phyloP scores from a whole-genome alignment of 2,888 invertebrate genomes.

The Hyalella azteca region DNA sequence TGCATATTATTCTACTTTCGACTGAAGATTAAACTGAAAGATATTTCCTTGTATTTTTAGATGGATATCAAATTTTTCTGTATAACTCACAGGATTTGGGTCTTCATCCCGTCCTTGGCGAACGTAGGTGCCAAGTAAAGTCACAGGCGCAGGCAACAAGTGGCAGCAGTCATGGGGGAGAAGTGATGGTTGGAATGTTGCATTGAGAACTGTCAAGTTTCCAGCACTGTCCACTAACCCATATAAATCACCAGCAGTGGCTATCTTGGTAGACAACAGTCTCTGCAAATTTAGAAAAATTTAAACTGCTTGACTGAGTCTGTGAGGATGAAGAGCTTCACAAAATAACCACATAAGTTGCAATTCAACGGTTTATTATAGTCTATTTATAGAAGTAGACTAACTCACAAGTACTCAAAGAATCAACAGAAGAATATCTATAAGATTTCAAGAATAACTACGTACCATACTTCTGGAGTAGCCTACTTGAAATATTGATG shows the following conservation, averaged over 20 bases:
- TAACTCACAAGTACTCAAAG: neutral
- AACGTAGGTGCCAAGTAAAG: neutral
- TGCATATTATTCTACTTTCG: neutral
- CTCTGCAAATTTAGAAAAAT: neutral
- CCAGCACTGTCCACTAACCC: neutral
- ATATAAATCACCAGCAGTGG: neutral
- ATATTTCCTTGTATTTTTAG: neutral
- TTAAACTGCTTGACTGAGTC: neutral
- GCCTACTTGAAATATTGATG: too few species aligned
- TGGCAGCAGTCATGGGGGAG: neutral
- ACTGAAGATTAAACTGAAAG: neutral
- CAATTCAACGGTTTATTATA: neutral
- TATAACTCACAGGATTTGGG: neutral
- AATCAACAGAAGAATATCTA: neutral
- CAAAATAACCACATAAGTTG: neutral
- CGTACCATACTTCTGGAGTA: neutral
- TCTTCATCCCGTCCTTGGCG: neutral
- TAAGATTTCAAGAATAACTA: neutral
- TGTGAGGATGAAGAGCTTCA: neutral
- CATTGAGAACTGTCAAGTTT: neutral
- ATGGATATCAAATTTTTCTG: neutral
- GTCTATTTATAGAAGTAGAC: neutral
- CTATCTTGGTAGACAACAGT: constrained; percentile 1
- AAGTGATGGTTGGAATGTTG: neutral
- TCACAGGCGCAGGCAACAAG: neutral